Conservation (phyloP, 2,797 vertebrate genomes). For the Strix occidentalis region DNA sequence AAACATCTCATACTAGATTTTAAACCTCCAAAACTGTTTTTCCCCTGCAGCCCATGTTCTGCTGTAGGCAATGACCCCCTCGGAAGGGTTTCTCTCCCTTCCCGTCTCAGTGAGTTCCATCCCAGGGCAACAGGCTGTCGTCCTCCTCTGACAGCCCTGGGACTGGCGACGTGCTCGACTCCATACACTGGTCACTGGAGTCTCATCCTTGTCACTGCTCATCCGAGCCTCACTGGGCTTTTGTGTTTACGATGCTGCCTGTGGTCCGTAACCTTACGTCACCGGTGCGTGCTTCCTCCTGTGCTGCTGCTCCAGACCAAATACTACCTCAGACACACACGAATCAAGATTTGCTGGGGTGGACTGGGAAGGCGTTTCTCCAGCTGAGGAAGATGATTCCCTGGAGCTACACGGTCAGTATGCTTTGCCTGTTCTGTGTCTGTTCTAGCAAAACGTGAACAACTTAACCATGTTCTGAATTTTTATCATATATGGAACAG, state of each 20-base stretch:
- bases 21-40: not conserved
- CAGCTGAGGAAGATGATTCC: not conserved
- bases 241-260: not conserved
- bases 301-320: not conserved
- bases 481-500: not conserved
- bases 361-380: not conserved
- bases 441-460: not conserved
- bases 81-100: not conserved
- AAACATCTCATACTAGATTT: not conserved
- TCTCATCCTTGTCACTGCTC: not conserved
- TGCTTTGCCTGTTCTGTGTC: not conserved
- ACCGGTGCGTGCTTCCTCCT: not conserved
- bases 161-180: not conserved
- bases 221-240: not conserved
- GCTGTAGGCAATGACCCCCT: not conserved
- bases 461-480: not conserved
- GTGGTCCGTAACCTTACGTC: not conserved
- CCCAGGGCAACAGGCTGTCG: too few relatives aligned
- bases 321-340: not conserved
- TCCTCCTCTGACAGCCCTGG: not conserved
- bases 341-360: not conserved
- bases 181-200: not conserved
- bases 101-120: not conserved
- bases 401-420: not conserved
- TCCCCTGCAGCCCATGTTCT: not conserved